A percentile compares a stretch with the other conserved stretches of the same genome.
Conservation (phyloP, 2,113 vertebrate species). For the Pipra filicauda region DNA sequence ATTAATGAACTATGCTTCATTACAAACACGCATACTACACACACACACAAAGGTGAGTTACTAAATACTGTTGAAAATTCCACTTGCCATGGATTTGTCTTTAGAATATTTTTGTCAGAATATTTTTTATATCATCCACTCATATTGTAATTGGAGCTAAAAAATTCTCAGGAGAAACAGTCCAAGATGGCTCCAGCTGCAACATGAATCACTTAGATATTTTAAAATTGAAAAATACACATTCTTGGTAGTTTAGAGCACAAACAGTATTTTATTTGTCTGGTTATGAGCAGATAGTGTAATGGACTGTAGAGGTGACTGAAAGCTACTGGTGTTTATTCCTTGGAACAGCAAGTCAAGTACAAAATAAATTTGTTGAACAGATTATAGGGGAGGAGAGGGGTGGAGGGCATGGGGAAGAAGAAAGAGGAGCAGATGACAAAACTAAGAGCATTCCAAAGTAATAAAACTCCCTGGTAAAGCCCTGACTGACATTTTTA, state of each 20-base stretch:
- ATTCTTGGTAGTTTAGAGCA: not conserved
- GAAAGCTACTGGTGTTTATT: not conserved
- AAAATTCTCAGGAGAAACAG: not conserved
- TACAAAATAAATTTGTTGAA: not conserved
- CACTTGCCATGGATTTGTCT: not conserved
- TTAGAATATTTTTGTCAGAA: not conserved
- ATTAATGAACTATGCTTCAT: not conserved
- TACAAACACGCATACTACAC: not conserved
- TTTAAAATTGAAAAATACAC: not conserved
- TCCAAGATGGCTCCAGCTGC: not conserved
- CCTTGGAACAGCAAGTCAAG: not conserved
- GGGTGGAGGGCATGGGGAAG: not conserved
- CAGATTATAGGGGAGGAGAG: fast-evolving
- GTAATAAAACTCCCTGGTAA: not conserved
- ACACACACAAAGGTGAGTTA: not conserved
- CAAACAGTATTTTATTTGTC: not conserved
- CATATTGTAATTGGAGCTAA: not conserved
- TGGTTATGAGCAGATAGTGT: not conserved
- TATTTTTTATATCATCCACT: not conserved
- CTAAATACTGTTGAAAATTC: not conserved
- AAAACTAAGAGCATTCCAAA: not conserved
- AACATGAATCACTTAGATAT: not conserved
- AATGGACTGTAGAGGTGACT: not conserved
- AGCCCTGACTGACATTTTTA: not conserved
- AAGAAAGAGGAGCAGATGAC: not conserved